These are phyloP conservation scores for Gallinago jamesoni DNA, from an alignment of 2,113 vertebrate genomes.

Conservation along the genomic window DNA sequence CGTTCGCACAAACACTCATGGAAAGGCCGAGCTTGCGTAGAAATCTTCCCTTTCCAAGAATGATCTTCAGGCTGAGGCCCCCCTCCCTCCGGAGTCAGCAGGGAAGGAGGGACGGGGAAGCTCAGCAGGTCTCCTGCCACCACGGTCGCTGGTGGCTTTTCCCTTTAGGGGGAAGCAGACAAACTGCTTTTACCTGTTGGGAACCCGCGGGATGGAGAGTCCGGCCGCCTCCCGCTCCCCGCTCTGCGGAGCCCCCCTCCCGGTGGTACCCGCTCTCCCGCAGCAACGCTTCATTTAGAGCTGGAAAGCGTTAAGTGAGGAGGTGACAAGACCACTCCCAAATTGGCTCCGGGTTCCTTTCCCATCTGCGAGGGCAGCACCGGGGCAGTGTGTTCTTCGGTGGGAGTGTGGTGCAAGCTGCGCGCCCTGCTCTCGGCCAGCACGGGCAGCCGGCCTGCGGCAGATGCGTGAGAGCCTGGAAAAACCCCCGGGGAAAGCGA, in stretches of 20 bases:
- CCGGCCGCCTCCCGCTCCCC: accelerated
- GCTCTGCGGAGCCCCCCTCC: background rate
- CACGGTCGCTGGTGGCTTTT: background rate
- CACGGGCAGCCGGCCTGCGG: background rate
- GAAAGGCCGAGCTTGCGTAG: background rate
- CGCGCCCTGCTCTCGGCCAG: background rate
- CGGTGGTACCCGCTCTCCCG: accelerated
- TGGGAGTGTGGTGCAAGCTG: background rate
- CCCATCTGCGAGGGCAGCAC: background rate
- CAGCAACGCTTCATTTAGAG: accelerated
- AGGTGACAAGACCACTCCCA: background rate
- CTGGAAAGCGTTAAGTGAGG: background rate
- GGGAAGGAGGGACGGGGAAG: background rate
- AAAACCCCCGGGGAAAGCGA: background rate
- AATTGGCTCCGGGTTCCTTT: background rate
- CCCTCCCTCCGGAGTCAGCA: background rate
- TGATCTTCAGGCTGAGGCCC: background rate
- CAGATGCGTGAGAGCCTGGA: background rate
- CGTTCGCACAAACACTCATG: background rate
- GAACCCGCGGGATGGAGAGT: background rate
- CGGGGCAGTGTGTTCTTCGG: background rate
- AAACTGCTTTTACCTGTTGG: background rate
- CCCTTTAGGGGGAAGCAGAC: accelerated
- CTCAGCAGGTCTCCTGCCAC: background rate
- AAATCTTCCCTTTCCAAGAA: slow-evolving; percentile 18